Percentiles rank a stretch among this genome's conserved stretches.
Evolutionary conservation across 2,797 vertebrate species (phyloP).

Genomic region (Lepus townsendii): DNA sequence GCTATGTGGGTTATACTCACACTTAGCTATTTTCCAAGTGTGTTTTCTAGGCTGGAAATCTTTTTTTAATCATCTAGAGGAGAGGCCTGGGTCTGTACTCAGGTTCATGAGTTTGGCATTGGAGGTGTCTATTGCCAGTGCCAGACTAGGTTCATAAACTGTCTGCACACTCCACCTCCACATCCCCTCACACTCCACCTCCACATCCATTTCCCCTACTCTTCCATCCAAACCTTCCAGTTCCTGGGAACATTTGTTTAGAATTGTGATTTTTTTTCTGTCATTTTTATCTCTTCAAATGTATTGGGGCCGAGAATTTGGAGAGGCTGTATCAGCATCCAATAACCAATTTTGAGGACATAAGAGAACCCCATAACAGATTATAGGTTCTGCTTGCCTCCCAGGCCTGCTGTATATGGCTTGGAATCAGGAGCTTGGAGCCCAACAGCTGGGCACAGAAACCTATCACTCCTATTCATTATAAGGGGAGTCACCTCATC

Average conservation of each 20-base stretch:
- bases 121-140: rapidly evolving
- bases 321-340: background rate
- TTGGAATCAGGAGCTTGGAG: background rate
- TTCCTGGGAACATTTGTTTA: background rate
- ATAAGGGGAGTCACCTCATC: background rate
- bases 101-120: background rate
- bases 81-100: background rate
- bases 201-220: background rate
- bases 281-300: background rate
- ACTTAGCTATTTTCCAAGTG: background rate
- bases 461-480: background rate
- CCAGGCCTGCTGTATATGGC: background rate
- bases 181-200: background rate
- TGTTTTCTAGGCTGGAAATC: constrained; percentile 38
- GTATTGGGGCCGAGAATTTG: background rate
- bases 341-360: background rate
- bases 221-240: background rate
- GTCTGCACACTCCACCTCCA: rapidly evolving
- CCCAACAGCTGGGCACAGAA: background rate
- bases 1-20: background rate
- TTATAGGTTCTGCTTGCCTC: background rate
- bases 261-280: background rate
- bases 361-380: background rate
- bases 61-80: background rate
- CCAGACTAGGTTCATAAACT: background rate